Base-by-base conservation (phyloP, 1,140 invertebrate genomes). In the Hestina assimilis region DNA sequence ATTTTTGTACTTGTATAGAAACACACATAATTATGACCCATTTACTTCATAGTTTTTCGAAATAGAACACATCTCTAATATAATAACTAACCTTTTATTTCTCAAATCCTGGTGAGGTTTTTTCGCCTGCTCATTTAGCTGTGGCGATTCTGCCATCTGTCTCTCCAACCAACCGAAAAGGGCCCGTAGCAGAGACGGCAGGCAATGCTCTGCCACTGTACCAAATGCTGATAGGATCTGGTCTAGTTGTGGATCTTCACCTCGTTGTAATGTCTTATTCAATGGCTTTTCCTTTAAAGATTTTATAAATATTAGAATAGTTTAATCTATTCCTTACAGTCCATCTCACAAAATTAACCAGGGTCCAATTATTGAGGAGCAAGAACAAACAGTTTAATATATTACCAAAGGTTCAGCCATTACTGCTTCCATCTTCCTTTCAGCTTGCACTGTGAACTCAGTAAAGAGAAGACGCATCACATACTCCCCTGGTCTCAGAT, bases 101-200 rank as follows among this genome's bases (percentile, higher is more conserved):
- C 93, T 93, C 43, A 91, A 90, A 71, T 94, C 93, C 64, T 78
- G 89, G 64, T 78, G 90, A 59, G 88, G 91, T 84, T 79, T 91
- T 85, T 83, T 91, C 57, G 87, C 89, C 79, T 72, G 89, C 71
- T 78, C 90, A 26, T 69, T 82, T 3, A 84, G 66, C 33, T 88
- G 83, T 1, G 78, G 76, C 1, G 88, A 89, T 29, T 94, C 92
- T 1, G 91, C 92, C 69, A 96, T 93, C 85, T 98, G 97, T 24
- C 95, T 88, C 63, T 98, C 96, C 79, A 99, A 97, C 99, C 99
- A 99, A 19, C 95, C 94, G 78, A 99, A 97, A 7, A 99, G 83
- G n/a, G 97, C 96, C 51, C 93, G 91, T 33, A 99, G 86, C 52
- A 99, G 91, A 6, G 98, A 99, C 1, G 99, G 98, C 28, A 99